Conservation (phyloP, 2,113 vertebrate genomes). For the Thermophis baileyi region DNA sequence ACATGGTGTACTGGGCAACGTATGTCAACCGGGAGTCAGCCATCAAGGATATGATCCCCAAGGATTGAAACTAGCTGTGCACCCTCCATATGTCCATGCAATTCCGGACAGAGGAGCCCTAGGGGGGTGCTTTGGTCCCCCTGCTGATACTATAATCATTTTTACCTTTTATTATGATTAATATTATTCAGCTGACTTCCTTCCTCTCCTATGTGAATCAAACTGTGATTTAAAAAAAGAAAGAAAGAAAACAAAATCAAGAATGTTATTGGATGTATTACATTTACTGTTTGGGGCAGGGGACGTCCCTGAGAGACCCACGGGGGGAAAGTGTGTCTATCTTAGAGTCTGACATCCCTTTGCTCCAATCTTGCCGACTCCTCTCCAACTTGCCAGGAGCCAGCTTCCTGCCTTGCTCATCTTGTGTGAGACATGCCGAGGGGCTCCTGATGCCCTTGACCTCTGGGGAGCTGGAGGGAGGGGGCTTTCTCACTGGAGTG, state of each 20-base stretch:
- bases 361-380: background rate
- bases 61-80: conserved; percentile 73
- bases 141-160: conserved; percentile 15
- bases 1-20: conserved; percentile 96
- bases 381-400: background rate
- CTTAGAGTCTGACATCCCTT: conserved; percentile 35
- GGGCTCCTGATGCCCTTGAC: background rate
- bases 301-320: background rate
- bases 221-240: conserved; percentile 43
- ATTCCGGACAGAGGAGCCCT: conserved; percentile 53
- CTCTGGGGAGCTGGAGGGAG: background rate
- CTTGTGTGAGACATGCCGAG: background rate
- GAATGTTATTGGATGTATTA: conserved; percentile 12
- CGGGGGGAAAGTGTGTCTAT: conserved; percentile 52
- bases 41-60: conserved; percentile 90
- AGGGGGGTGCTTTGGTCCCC: conserved; percentile 46
- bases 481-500: background rate
- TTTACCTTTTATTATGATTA: conserved; percentile 34
- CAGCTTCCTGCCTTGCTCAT: conserved; percentile 31
- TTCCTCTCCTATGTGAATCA: conserved; percentile 46
- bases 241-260: conserved; percentile 18
- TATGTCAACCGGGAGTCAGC: conserved; percentile 95
- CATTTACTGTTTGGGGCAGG: conserved; percentile 42
- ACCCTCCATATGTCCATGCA: conserved; percentile 62
- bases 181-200: conserved; percentile 25